phyloP scores from a whole-genome alignment of 2,888 invertebrate genomes.

The Augiades crinisus region DNA sequence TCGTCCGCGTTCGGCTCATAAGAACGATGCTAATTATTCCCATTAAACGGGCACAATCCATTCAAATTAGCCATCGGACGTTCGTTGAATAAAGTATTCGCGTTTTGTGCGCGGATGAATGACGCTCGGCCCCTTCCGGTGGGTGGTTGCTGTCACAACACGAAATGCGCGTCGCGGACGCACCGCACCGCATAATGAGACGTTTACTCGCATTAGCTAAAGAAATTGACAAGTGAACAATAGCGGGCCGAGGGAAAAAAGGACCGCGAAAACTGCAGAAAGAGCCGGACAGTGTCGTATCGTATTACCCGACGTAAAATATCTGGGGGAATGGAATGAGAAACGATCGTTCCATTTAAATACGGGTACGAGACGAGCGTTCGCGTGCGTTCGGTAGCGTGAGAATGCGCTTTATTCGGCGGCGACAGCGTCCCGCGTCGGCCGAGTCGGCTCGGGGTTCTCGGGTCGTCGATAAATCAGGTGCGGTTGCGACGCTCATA shows the following conservation, averaged over 20 bases:
- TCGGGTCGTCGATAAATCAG: constrained; percentile 76
- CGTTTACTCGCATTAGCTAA: constrained; percentile 82
- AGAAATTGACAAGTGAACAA: constrained; percentile 82
- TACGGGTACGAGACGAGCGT: constrained; percentile 68
- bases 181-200: constrained; percentile 80
- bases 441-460: constrained; percentile 40
- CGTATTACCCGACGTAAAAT: constrained; percentile 81
- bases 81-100: constrained; percentile 75
- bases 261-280: constrained; percentile 73
- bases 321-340: constrained; percentile 79
- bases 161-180: constrained; percentile 77
- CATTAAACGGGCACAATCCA: constrained; percentile 73
- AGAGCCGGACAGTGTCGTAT: constrained; percentile 81
- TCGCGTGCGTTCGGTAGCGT: constrained; percentile 80
- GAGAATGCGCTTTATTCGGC: constrained; percentile 78
- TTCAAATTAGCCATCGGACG: constrained; percentile 78
- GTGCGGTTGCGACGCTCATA: constrained; percentile 57
- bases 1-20: constrained; percentile 43
- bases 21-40: constrained; percentile 74
- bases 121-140: constrained; percentile 79
- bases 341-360: constrained; percentile 78
- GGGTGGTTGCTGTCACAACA: constrained; percentile 82
- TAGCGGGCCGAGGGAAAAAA: constrained; percentile 72
- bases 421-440: constrained; percentile 60
- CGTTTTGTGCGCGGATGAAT: constrained; percentile 77